Evolutionary conservation across 2,797 vertebrate species (phyloP), one percentile per base, ranked within the genome.

Genomic region (Melanotaenia pygmaea): DNA sequence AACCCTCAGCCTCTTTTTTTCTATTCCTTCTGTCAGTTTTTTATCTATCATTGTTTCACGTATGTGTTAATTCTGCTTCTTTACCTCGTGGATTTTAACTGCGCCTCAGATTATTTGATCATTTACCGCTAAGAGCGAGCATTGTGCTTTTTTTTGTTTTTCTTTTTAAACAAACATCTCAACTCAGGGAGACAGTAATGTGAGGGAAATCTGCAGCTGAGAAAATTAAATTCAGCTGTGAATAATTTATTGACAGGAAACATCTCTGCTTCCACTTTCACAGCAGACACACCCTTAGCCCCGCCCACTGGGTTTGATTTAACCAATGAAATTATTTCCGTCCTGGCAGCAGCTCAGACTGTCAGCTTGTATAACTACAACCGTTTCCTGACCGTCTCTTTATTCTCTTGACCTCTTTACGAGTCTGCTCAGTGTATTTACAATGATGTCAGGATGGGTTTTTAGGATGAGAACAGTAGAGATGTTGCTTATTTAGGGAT

Each of bases 231-330:
- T 83, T 77, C 68, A 22, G 32, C 28, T 14, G 0, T 88, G 63
- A 87, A 88, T 88, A 76, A 87, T 88, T 87, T 43, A 85, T 77
- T 20, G 40, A 65, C 24, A 67, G 30, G 70, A 81, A 74, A 66
- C 67, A 24, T 76, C 69, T 64, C 65, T 63, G 74, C 77, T 56
- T 45, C 37, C 67, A 37, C 67, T 51, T 72, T 76, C 60, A 63
- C 75, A 70, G 1, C 34, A 75, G 54, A 74, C 58, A 69, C 18
- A 43, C 70, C 16, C 65, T 54, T 59, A 54, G 62, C 54, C 34
- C 59, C n/a, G 30, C 59, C 60, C 58, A 10, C 59, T 18, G 16
- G 56, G 34, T 40, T 67, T 64, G 38, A 51, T 67, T 56, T 65
- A 76, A 22, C 72, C 72, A 68, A 26, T 70, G 35, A 66, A 51